Evolutionary conservation across 2,113 vertebrate species (phyloP), one percentile per base, ranked within the genome.

Genomic region (Labeo catla): DNA sequence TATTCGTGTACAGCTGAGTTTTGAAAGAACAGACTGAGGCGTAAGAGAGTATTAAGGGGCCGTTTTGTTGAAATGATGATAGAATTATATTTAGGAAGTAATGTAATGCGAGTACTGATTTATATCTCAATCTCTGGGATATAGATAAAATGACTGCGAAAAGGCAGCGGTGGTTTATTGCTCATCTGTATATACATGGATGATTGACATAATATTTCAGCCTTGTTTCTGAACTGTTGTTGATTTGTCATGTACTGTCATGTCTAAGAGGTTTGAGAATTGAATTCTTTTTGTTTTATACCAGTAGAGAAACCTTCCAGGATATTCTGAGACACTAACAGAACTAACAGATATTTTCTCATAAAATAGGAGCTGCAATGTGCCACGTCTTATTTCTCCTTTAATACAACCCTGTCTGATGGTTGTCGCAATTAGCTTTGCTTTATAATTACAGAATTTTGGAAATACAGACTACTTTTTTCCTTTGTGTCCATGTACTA

Each of bases 171-270:
- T 50, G 59, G 10, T 84, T 28, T 43, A 19, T 74, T 81, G 81
- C 79, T 83, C 57, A 79, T 87, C 52, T 90, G 85, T 88, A 87
- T 87, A 86, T 85, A 76, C 61, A 86, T 89, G 79, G 74, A 86
- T 85, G 83, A 85, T 61, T 82, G 86, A 86, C 76, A 87, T 65
- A 28, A 87, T 59, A 66, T 83, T 57, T 89, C 77, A 86, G 85
- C 47, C 73, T 87, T 89, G 78, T 81, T 84, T 83, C 63, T 50
- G 70, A 72, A 88, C 81, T 87, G 85, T 39, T 68, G 79, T 82
- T 81, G 73, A 74, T 61, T 84, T 88, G 68, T 86, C 61, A 81
- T 86, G 88, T 88, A 78, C 85, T 87, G 81, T 84, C 21, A 68
- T 86, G 84, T 87, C 63, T 36, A 54, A 59, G 83, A 82, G 36